Evolutionary conservation across 2,888 invertebrate genomes (phyloP).

Genomic region (Eudemis profundana): DNA sequence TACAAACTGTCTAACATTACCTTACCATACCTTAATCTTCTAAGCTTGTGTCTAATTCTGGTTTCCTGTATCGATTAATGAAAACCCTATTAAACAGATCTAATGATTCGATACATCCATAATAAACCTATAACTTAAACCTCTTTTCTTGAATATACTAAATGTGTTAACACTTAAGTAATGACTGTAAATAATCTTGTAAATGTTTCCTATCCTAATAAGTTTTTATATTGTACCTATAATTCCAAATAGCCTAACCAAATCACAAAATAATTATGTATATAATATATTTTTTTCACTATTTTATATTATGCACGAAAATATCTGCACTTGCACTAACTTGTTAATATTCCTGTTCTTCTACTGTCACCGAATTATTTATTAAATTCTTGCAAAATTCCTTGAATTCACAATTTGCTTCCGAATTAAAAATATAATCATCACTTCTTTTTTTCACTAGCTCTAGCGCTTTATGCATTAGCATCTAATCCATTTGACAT

Average conservation of each 20-base stretch:
- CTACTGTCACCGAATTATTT: background rate
- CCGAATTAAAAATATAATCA: background rate
- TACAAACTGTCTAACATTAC: constrained; percentile 25
- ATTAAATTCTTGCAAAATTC: background rate
- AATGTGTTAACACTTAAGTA: constrained; percentile 3
- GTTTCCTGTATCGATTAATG: constrained; percentile 8
- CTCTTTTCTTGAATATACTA: background rate
- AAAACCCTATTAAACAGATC: background rate
- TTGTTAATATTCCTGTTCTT: background rate
- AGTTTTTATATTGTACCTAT: background rate
- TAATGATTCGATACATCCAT: background rate
- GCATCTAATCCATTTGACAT: constrained; percentile 45
- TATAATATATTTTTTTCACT: constrained; percentile 7
- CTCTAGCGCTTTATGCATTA: constrained; percentile 5
- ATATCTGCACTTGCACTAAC: constrained; percentile 30
- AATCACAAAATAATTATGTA: constrained; percentile 1
- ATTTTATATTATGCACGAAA: constrained; percentile 13
- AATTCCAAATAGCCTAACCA: background rate
- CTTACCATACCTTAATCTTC: constrained; percentile 3
- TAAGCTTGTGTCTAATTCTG: constrained; percentile 12
- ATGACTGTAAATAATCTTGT: background rate
- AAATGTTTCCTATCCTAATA: background rate
- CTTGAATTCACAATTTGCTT: constrained; percentile 22
- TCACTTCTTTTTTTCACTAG: constrained; percentile 3
- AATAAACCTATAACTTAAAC: background rate